Base-by-base conservation (phyloP, 2,888 invertebrate species). In the Nebria brevicollis region DNA sequence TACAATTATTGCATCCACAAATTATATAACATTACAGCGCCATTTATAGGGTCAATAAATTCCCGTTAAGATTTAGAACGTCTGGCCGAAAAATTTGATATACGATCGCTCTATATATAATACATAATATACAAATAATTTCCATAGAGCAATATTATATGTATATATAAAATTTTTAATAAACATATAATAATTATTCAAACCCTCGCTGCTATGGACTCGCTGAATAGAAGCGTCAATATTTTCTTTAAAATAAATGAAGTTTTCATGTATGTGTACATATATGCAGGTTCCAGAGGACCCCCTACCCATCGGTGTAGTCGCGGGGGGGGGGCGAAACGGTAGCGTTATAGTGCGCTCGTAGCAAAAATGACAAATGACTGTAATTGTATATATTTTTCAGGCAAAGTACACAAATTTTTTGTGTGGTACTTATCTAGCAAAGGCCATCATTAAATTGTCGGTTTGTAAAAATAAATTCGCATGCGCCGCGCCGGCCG, bases 341-440 rank as follows among this genome's bases (percentile, higher is more conserved):
- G 13, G 70, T 70, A 20, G 70, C 70, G 70, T 15, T 70, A 70
- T 25, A 26, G 73, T 43, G 34, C 25, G 34, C 20, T 64, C 54
- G 42, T 65, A 20, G 64, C 8, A 15, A 77, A 81, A 81, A 81
- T 81, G 81, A 81, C 77, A 81, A 81, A 81, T 81, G 42, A 54
- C 81, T 42, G 81, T 77, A 81, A 81, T 81, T 81, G 81, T 81
- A 81, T 81, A 81, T 81, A 81, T 81, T 81, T 81, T 81, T 81
- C 81, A 81, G 73, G 77, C 72, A 81, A 73, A 81, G 81, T 77
- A 73, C 77, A 81, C 77, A 81, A 81, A 81, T 81, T 81, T 81
- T 81, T 81, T 81, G 72, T 75, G 34, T 26, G 81, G 81, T 81
- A 77, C 81, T 81, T 81, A 81, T 81, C 81, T 81, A 70, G 76